Conservation (phyloP, 1,140 invertebrate genomes). For the Gonioctena quinquepunctata region DNA sequence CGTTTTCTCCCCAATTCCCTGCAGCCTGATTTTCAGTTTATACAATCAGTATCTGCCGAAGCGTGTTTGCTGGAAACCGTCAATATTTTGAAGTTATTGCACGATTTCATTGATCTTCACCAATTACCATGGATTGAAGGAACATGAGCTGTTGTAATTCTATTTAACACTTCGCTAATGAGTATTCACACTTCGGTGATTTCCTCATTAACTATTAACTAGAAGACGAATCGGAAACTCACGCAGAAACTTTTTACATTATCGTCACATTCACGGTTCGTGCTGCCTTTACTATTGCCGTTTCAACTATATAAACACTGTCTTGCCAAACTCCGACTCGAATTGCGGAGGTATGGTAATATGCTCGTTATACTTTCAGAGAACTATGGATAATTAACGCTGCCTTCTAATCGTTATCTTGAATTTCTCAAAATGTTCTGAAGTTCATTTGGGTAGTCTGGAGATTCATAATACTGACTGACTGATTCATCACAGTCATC, state of each 20-base stretch:
- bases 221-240: background rate
- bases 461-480: too few species aligned
- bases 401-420: too few species aligned
- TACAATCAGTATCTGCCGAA: too few species aligned
- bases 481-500: too few species aligned
- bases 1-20: too few species aligned
- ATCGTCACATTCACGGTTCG: background rate
- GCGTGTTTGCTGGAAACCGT: too few species aligned
- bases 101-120: background rate
- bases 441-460: too few species aligned
- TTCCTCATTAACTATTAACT: slow-evolving; percentile 9
- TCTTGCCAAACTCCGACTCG: background rate
- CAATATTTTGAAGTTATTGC: background rate
- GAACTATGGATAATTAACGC: too few species aligned
- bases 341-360: background rate
- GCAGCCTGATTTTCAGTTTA: too few species aligned
- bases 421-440: too few species aligned
- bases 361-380: background rate
- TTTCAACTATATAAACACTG: background rate
- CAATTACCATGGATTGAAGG: background rate
- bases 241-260: slow-evolving; percentile 8
- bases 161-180: background rate
- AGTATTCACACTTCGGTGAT: background rate
- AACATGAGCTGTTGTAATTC: background rate
- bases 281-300: background rate